phyloP scores from a whole-genome alignment of 2,113 vertebrate species.

The Struthio camelus region DNA sequence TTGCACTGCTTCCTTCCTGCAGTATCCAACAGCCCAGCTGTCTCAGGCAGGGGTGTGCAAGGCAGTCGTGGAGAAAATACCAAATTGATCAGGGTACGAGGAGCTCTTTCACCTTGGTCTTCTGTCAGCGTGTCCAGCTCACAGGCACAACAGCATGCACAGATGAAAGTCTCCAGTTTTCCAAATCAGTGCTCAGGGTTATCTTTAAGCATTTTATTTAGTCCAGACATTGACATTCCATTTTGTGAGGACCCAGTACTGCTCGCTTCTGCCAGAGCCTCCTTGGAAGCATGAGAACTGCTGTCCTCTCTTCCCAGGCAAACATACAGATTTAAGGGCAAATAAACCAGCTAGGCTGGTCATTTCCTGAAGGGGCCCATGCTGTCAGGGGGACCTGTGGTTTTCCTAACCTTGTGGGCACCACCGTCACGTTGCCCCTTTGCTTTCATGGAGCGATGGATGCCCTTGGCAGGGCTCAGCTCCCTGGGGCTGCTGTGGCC shows the following conservation, averaged over 20 bases:
- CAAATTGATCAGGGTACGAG: background rate
- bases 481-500: no score
- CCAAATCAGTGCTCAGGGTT: background rate
- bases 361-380: fast-evolving
- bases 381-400: no score
- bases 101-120: background rate
- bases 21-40: background rate
- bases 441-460: no score
- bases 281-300: background rate
- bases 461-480: no score
- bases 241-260: background rate
- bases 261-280: background rate
- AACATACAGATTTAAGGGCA: background rate
- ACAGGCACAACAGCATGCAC: fast-evolving
- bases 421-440: no score
- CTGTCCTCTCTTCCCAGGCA: background rate
- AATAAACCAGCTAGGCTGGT: fast-evolving
- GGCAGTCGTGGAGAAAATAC: background rate
- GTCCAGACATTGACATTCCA: fast-evolving
- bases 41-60: no score
- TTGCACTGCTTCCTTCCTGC: background rate
- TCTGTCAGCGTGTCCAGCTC: fast-evolving
- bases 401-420: no score
- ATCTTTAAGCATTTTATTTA: background rate
- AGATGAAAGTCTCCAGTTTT: background rate